phyloP scores from a whole-genome alignment of 2,797 vertebrate species.

The Luscinia luscinia region DNA sequence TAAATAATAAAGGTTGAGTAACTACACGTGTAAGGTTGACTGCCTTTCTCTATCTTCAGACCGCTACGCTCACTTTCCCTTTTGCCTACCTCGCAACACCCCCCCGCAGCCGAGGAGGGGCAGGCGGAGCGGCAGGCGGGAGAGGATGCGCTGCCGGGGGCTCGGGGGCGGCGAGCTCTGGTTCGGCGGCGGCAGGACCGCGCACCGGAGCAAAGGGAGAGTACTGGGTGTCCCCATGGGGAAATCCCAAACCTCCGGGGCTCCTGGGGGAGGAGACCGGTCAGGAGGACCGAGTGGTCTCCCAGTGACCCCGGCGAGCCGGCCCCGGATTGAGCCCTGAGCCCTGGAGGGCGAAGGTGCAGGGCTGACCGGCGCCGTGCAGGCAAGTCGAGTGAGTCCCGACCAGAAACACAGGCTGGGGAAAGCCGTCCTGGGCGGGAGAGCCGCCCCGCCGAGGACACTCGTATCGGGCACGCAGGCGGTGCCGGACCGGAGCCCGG shows the following conservation, averaged over 20 bases:
- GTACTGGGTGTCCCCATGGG: neutral
- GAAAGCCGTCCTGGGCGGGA: neutral
- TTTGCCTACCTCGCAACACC: neutral
- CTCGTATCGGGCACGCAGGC: neutral
- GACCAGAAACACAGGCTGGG: neutral
- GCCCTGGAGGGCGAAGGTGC: neutral
- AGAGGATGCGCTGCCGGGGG: conserved; percentile 43
- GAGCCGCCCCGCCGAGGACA: neutral
- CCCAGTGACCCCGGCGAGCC: neutral
- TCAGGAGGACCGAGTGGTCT: neutral
- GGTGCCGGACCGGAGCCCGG: neutral
- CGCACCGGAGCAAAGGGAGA: neutral
- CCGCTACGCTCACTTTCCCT: neutral
- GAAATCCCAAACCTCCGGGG: neutral
- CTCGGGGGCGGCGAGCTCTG: neutral
- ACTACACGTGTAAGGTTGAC: conserved; percentile 22
- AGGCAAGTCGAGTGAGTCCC: neutral
- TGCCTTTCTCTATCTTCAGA: neutral
- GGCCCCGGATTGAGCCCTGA: neutral
- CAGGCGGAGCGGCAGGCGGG: neutral
- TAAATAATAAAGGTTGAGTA: conserved; percentile 68
- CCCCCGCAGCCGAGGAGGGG: neutral
- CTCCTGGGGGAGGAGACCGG: neutral
- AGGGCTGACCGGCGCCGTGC: neutral
- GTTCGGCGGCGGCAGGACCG: neutral